Evolutionary conservation across 1,140 invertebrate species (phyloP), one percentile per base, ranked within the genome.

Genomic region (Eumaeus atala): DNA sequence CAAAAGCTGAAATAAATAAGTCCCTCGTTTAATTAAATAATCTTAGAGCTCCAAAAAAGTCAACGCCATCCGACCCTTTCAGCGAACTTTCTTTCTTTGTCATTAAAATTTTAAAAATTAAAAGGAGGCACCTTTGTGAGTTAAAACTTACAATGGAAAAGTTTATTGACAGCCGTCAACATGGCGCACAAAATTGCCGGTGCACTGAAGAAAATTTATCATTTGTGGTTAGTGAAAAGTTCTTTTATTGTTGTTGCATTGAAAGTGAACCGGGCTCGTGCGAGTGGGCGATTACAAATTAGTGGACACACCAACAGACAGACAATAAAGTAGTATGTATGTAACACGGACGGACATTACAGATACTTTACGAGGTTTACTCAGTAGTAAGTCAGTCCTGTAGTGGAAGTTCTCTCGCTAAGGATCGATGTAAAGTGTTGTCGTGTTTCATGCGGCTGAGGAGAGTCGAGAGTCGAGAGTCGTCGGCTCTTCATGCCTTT

Each of bases 171-270:
- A 28, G n/a, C 12, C 36, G 56, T 65, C 62, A 67, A 64, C 18
- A 72, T 78, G 73, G 57, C 58, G 56, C 21, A 66, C 67, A 71
- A 78, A 78, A 78, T 78, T 78, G 54, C 55, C 61, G 69, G 71
- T 74, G 63, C 64, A 14, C 28, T 74, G 11, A 75, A 70, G 68
- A 72, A 64, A 62, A 51, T 74, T 57, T 63, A 58, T 56, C 59
- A 50, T 40, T 35, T 58, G 38, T 64, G 61, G 66, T 72, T 58
- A 57, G 56, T 57, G 14, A 40, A 37, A 11, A 14, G 12, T 17
- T 51, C 7, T 28, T 40, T 28, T n/a, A 34, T 14, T 49, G 21
- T 6, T 28, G 21, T 6, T 28, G n/a, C n/a, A n/a, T 28, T 28
- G 21, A 28, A 28, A 28, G 6, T 3, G 21, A 28, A 28, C n/a